Conservation (phyloP, 2,888 invertebrate species). For the Chrysomela aeneicollis region DNA sequence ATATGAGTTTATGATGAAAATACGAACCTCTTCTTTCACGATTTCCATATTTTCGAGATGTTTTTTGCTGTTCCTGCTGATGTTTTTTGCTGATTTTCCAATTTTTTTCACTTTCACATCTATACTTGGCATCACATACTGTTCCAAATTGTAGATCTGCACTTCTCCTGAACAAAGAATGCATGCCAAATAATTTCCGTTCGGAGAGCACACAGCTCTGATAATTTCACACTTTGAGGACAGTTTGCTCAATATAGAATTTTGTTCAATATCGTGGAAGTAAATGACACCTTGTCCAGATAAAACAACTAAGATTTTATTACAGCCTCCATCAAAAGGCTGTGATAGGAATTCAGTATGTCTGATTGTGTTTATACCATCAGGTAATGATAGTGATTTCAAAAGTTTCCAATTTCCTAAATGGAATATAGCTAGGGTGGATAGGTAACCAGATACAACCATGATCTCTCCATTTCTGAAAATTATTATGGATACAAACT, state of each 20-base stretch:
- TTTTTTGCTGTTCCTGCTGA: conserved; percentile 34
- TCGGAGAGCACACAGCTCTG: conserved; percentile 65
- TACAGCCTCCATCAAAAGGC: conserved; percentile 71
- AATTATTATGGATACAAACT: not conserved
- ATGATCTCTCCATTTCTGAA: conserved; percentile 70
- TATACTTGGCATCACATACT: conserved; percentile 46
- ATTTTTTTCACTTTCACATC: conserved; percentile 39
- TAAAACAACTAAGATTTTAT: conserved; percentile 68
- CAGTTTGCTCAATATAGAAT: conserved; percentile 62
- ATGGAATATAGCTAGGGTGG: conserved; percentile 66
- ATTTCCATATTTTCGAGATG: conserved; percentile 32
- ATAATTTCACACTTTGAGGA: conserved; percentile 63
- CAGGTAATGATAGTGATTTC: conserved; percentile 65
- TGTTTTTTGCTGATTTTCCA: no score
- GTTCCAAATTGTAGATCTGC: conserved; percentile 64
- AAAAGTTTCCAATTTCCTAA: conserved; percentile 69
- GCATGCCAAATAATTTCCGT: conserved; percentile 68
- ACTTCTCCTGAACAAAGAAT: conserved; percentile 68
- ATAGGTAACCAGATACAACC: conserved; percentile 68
- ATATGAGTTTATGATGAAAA: not conserved
- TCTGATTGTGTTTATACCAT: conserved; percentile 64
- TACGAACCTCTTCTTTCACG: conserved; percentile 46
- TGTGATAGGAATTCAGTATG: conserved; percentile 69
- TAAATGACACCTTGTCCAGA: conserved; percentile 62
- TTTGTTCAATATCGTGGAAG: conserved; percentile 66